Percentiles rank a stretch among this genome's conserved stretches.
These are phyloP conservation scores for Vidua chalybeata DNA, from an alignment of 2,113 vertebrate species.

Conservation along the genomic window DNA sequence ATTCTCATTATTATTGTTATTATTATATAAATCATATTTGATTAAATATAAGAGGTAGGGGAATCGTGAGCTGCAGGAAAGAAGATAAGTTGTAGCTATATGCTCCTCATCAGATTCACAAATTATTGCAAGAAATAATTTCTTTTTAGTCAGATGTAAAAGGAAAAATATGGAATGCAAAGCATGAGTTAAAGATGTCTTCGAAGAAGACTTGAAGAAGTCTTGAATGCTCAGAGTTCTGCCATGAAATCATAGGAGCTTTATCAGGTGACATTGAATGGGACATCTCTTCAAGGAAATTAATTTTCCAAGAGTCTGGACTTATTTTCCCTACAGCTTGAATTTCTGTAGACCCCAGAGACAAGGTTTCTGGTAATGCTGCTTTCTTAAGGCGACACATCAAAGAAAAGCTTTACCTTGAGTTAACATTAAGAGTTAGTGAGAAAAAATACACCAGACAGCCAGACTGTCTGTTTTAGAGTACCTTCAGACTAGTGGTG, in stretches of 20 bases:
- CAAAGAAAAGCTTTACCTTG: not conserved
- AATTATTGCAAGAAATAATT: not conserved
- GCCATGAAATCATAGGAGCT: not conserved
- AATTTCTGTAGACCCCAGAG: not conserved
- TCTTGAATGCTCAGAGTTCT: not conserved
- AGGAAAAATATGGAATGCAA: not conserved
- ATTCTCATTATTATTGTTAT: not conserved
- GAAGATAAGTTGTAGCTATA: not conserved
- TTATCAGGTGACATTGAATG: not conserved
- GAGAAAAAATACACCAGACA: not conserved
- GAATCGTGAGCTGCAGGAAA: not conserved
- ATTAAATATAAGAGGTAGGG: not conserved
- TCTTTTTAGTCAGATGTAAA: not conserved
- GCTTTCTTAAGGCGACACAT: not conserved
- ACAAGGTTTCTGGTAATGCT: not conserved
- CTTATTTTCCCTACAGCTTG: not conserved
- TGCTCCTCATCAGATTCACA: not conserved
- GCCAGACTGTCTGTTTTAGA: not conserved
- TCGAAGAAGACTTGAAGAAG: not conserved
- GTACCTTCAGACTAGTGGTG: not conserved
- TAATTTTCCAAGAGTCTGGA: not conserved
- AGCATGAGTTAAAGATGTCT: not conserved
- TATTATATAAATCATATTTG: not conserved
- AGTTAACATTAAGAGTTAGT: not conserved
- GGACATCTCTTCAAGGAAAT: not conserved